phyloP scores from a whole-genome alignment of 2,888 invertebrate genomes.

The Spicauda simplicius region DNA sequence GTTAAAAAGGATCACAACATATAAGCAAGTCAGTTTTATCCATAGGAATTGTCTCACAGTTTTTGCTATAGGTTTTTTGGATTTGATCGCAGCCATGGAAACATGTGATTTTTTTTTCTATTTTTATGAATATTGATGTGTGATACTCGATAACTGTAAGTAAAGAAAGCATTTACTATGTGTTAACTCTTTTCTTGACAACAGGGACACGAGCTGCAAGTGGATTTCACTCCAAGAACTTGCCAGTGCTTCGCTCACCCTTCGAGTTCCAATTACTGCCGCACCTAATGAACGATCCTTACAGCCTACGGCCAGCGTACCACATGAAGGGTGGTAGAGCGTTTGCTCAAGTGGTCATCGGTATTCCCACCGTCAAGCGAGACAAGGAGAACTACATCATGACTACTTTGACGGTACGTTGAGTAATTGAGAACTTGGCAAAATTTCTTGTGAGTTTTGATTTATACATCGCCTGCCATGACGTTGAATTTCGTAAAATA shows the following conservation, averaged over 20 bases:
- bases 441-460: too few relatives aligned
- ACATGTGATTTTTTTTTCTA: too few relatives aligned
- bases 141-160: too few relatives aligned
- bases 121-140: too few relatives aligned
- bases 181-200: conserved; percentile 5
- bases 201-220: conserved; percentile 59
- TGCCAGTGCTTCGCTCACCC: conserved; percentile 87
- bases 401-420: conserved; percentile 86
- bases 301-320: conserved; percentile 91
- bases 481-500: too few relatives aligned
- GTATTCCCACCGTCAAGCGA: conserved; percentile 95
- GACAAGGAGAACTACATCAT: conserved; percentile 95
- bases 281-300: conserved; percentile 91
- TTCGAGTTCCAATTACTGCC: conserved; percentile 94
- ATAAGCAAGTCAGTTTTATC: too few relatives aligned
- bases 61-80: too few relatives aligned
- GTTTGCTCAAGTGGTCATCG: conserved; percentile 93
- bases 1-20: too few relatives aligned
- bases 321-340: conserved; percentile 89
- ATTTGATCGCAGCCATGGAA: too few relatives aligned
- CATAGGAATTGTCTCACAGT: too few relatives aligned
- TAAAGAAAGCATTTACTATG: not conserved
- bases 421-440: too few relatives aligned
- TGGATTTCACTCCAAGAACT: conserved; percentile 66
- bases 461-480: too few relatives aligned